phyloP scores from a whole-genome alignment of 2,113 vertebrate genomes.

The Strigops habroptila region DNA sequence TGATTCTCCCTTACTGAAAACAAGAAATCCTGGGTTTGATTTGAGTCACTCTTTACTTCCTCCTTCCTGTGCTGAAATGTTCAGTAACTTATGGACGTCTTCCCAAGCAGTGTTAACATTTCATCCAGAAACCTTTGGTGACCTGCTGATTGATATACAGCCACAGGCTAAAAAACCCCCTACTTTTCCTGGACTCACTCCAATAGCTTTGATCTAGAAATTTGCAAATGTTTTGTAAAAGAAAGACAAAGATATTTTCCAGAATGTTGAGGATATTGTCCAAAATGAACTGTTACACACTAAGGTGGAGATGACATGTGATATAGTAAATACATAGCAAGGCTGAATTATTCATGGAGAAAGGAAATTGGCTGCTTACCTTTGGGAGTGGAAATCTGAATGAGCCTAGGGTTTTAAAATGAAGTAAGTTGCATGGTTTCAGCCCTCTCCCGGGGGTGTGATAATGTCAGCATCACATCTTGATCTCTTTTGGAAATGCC shows the following conservation, averaged over 20 bases:
- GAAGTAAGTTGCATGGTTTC: background rate
- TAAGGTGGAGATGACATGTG: background rate
- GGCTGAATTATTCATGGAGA: background rate
- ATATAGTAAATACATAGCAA: background rate
- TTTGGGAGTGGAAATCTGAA: background rate
- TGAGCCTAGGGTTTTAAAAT: background rate
- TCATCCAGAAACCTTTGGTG: slow-evolving; percentile 6
- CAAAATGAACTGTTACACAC: background rate
- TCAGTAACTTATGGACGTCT: background rate
- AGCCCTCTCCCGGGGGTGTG: background rate
- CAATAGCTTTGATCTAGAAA: slow-evolving; percentile 7
- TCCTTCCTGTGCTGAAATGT: background rate
- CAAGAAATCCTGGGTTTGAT: background rate
- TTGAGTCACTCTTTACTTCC: background rate
- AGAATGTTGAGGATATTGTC: background rate
- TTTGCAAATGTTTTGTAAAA: background rate
- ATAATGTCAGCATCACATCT: background rate
- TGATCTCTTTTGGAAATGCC: background rate
- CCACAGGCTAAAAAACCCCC: background rate
- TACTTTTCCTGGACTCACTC: background rate
- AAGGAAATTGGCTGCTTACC: slow-evolving; percentile 4
- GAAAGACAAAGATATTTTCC: background rate
- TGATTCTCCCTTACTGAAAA: background rate
- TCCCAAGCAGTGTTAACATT: background rate
- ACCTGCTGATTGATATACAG: background rate